These are phyloP conservation scores for Augochlora pura DNA, from an alignment of 1,140 invertebrate species.

Conservation along the genomic window DNA sequence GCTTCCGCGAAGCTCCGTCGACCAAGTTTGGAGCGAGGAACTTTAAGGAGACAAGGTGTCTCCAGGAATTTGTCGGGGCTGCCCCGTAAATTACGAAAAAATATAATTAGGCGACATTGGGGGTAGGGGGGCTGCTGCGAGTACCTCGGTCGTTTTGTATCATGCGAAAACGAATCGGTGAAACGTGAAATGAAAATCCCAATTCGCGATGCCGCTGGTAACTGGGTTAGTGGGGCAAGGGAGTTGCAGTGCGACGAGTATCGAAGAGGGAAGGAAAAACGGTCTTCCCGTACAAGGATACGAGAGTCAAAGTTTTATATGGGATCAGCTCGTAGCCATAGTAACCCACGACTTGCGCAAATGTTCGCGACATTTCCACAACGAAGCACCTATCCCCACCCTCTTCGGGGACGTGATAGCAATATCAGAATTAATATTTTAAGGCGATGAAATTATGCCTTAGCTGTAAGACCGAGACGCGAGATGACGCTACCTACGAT, in stretches of 20 bases:
- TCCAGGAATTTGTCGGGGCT: too few relatives aligned
- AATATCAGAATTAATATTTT: too few relatives aligned
- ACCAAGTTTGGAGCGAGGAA: background rate
- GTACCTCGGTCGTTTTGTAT: background rate
- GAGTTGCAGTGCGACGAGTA: slow-evolving; percentile 14
- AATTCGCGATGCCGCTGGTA: slow-evolving; percentile 29
- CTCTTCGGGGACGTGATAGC: too few relatives aligned
- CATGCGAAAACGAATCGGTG: background rate
- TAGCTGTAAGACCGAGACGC: too few relatives aligned
- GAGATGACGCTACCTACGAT: too few relatives aligned
- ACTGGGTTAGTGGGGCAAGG: slow-evolving; percentile 57
- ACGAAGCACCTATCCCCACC: too few relatives aligned
- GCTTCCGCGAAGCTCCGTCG: background rate
- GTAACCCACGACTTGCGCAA: too few relatives aligned
- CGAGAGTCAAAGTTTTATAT: slow-evolving; percentile 18
- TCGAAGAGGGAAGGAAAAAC: slow-evolving; percentile 36
- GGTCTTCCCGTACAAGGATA: slow-evolving; percentile 37
- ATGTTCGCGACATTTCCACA: background rate
- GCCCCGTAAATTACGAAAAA: too few relatives aligned
- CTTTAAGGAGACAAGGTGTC: too few relatives aligned
- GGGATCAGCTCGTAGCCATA: slow-evolving; percentile 22
- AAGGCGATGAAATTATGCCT: too few relatives aligned
- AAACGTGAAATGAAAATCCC: background rate
- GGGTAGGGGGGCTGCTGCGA: too few relatives aligned
- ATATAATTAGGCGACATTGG: too few relatives aligned